A percentile compares a stretch with the other conserved stretches of the same genome.
Conservation (phyloP, 2,797 vertebrate species). For the Morus bassanus region DNA sequence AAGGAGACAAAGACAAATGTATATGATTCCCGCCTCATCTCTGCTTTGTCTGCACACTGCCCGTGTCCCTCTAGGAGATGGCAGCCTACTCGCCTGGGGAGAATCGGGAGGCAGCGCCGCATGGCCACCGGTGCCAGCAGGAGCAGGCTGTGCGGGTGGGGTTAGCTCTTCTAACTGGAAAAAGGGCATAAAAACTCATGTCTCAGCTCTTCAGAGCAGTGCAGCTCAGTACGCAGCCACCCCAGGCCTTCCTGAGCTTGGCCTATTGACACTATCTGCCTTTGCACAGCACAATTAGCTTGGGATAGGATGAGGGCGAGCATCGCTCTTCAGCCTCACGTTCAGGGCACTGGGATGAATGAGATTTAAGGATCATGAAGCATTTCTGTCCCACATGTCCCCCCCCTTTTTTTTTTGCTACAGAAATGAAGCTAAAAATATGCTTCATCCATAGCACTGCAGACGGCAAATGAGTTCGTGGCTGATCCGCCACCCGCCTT, state of each 20-base stretch:
- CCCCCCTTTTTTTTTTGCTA: not conserved
- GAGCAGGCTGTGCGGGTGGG: fast-evolving
- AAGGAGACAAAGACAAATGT: not conserved
- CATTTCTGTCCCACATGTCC: not conserved
- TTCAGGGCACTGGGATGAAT: not conserved
- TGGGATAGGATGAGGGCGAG: fast-evolving
- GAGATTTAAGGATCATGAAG: not conserved
- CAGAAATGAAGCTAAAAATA: not conserved
- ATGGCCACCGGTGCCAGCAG: fast-evolving
- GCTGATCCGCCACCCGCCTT: not conserved
- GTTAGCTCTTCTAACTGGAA: not conserved
- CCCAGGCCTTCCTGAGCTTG: not conserved
- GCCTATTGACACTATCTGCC: fast-evolving
- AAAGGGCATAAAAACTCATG: not conserved
- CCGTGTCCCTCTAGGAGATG: fast-evolving
- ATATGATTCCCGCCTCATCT: not conserved
- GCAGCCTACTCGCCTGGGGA: not conserved
- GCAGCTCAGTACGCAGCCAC: not conserved
- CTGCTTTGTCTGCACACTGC: fast-evolving
- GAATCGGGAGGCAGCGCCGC: fast-evolving
- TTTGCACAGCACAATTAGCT: too few relatives aligned
- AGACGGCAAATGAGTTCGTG: not conserved
- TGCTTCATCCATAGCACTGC: not conserved
- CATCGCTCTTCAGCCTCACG: fast-evolving
- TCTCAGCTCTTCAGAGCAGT: not conserved